Percentiles rank a stretch among this genome's conserved stretches.
phyloP scores from a whole-genome alignment of 1,140 invertebrate species.

The Anthonomus grandis region DNA sequence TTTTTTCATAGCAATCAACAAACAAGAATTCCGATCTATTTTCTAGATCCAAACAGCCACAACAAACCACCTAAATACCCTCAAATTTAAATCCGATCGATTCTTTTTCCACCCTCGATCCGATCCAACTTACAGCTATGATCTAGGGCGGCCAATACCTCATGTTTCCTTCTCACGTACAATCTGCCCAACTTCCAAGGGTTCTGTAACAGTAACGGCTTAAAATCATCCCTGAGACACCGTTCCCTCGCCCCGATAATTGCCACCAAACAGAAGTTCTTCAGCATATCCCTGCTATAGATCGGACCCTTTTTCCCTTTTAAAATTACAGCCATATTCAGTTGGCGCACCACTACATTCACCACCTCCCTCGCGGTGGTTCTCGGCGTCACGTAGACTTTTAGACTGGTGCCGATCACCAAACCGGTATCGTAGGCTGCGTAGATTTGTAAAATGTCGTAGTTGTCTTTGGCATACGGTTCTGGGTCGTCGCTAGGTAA shows the following conservation, averaged over 20 bases:
- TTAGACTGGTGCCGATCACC: conserved; percentile 86
- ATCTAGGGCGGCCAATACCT: conserved; percentile 81
- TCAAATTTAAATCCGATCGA: conserved; percentile 23
- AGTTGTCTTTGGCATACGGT: conserved; percentile 20
- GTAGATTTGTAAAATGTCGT: conserved; percentile 76
- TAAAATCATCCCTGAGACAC: conserved; percentile 89
- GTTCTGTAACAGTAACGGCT: conserved; percentile 86
- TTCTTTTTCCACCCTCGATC: conserved; percentile 16
- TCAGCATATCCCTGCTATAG: conserved; percentile 73
- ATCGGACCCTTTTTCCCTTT: conserved; percentile 84
- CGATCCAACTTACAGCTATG: conserved; percentile 66
- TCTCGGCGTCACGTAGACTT: conserved; percentile 83
- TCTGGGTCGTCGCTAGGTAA: conserved; percentile 38
- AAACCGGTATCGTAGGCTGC: conserved; percentile 93
- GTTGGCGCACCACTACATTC: conserved; percentile 87
- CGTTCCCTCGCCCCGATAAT: conserved; percentile 89
- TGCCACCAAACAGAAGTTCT: conserved; percentile 90
- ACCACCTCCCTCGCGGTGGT: conserved; percentile 93
- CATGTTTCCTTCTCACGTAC: conserved; percentile 86
- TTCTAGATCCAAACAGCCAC: too few relatives aligned
- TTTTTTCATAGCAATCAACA: neutral
- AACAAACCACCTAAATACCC: conserved; percentile 6
- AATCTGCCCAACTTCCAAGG: conserved; percentile 92
- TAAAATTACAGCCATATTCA: conserved; percentile 86
- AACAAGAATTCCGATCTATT: neutral